Percentiles rank a stretch among this genome's conserved stretches.
These are phyloP conservation scores for Zygogramma bicolorata DNA, from an alignment of 2,888 invertebrate genomes.

Conservation along the genomic window DNA sequence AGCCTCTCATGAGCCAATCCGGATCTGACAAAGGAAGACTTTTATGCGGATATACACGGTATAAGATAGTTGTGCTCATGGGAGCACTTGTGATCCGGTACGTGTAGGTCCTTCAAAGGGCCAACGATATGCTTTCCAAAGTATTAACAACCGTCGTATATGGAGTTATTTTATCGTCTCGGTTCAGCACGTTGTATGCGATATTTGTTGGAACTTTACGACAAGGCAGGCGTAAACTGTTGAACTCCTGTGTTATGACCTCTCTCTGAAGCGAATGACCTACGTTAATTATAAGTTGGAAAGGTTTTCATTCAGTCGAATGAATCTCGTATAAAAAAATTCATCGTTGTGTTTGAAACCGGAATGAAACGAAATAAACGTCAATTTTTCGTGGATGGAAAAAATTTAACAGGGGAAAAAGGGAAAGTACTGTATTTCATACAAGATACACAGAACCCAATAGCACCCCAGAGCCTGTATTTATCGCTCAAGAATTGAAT, in stretches of 20 bases:
- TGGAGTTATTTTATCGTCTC: slow-evolving; percentile 24
- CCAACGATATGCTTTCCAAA: slow-evolving; percentile 22
- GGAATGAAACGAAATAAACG: too few species aligned
- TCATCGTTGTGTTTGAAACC: too few species aligned
- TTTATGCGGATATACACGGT: slow-evolving; percentile 30
- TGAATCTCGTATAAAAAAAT: too few species aligned
- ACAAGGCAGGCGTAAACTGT: neutral
- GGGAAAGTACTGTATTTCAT: too few species aligned
- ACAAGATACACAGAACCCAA: too few species aligned
- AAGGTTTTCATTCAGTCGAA: neutral
- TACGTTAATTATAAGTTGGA: neutral
- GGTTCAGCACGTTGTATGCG: slow-evolving; percentile 19
- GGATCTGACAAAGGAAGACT: slow-evolving; percentile 18
- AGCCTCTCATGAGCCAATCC: neutral
- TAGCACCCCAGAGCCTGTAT: too few species aligned
- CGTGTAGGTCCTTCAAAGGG: slow-evolving; percentile 24
- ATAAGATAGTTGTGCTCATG: slow-evolving; percentile 27
- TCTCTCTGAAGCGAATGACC: neutral
- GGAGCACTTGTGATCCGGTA: slow-evolving; percentile 34
- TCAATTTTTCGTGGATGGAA: too few species aligned
- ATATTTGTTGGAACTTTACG: slow-evolving; percentile 11
- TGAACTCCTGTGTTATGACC: neutral
- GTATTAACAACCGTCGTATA: slow-evolving; percentile 25
- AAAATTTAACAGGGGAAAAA: too few species aligned
- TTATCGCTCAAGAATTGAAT: too few species aligned